These are phyloP conservation scores for Paracentrotus lividus DNA, from an alignment of 53 echinoderm and acorn worm genomes.

Conservation along the genomic window DNA sequence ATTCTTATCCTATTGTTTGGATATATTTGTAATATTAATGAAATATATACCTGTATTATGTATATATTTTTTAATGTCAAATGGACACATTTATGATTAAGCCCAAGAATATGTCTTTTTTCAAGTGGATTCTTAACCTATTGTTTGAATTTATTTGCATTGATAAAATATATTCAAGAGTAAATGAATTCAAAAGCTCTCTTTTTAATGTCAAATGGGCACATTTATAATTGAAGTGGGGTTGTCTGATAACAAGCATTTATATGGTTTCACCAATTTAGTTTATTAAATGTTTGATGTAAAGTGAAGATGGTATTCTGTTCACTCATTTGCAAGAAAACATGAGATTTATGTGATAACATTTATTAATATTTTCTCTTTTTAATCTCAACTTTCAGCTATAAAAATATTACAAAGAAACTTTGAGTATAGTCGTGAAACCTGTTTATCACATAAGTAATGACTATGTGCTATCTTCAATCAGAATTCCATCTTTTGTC, in stretches of 20 bases:
- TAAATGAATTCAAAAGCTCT: not conserved
- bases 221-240: not conserved
- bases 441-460: not conserved
- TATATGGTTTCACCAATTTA: not conserved
- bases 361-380: not conserved
- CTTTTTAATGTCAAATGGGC: not conserved
- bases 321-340: too few species aligned
- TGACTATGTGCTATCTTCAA: not conserved
- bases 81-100: not conserved
- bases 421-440: not conserved
- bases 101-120: conserved; percentile 20
- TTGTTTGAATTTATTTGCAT: not conserved
- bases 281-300: not conserved
- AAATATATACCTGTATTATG: not conserved
- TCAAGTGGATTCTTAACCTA: not conserved
- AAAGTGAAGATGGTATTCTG: not conserved
- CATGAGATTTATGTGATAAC: not conserved
- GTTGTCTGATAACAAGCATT: too few species aligned
- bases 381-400: not conserved
- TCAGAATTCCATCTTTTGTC: conserved; percentile 54
- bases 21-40: not conserved
- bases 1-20: not conserved
- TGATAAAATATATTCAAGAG: too few species aligned
- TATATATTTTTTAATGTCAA: not conserved
- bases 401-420: not conserved